phyloP scores from a whole-genome alignment of 2,113 vertebrate species.

The Chrysochloris asiatica region DNA sequence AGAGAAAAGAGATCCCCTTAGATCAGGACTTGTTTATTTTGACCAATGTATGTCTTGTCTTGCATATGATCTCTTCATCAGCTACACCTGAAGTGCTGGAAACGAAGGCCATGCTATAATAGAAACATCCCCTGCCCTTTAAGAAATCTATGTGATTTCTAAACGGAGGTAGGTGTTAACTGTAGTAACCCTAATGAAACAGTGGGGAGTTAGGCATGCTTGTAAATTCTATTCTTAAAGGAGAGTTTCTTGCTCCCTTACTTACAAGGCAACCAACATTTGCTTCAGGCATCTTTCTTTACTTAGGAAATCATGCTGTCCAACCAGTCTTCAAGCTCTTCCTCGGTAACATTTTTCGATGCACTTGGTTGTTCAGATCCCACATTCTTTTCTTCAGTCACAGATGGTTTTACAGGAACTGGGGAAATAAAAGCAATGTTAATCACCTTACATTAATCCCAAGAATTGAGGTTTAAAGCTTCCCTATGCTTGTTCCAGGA shows the following conservation, averaged over 20 bases:
- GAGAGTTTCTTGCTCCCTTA: neutral
- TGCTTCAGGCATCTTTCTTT: slow-evolving; percentile 8
- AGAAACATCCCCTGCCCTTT: neutral
- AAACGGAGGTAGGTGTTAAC: too few relatives aligned
- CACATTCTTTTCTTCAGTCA: slow-evolving; percentile 67
- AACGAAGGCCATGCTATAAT: neutral
- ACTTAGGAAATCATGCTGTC: slow-evolving; percentile 95
- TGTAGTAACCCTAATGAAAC: neutral
- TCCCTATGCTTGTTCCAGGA: neutral
- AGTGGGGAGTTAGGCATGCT: neutral
- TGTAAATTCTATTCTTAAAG: neutral
- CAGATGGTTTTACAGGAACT: slow-evolving; percentile 62
- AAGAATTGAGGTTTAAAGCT: neutral
- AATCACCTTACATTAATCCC: neutral
- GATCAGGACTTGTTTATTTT: slow-evolving; percentile 53
- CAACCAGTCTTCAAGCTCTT: slow-evolving; percentile 97
- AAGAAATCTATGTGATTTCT: neutral
- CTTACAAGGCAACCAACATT: neutral
- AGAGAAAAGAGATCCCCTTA: neutral
- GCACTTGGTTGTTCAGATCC: slow-evolving; percentile 60
- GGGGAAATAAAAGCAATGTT: slow-evolving; percentile 64
- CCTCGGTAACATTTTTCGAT: slow-evolving; percentile 88
- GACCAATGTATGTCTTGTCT: neutral
- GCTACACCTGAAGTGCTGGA: slow-evolving; percentile 1
- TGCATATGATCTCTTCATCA: neutral